Evolutionary conservation across 2,888 invertebrate genomes (phyloP), one percentile per base, ranked within the genome.

Genomic region (Alloplasta piceator): DNA sequence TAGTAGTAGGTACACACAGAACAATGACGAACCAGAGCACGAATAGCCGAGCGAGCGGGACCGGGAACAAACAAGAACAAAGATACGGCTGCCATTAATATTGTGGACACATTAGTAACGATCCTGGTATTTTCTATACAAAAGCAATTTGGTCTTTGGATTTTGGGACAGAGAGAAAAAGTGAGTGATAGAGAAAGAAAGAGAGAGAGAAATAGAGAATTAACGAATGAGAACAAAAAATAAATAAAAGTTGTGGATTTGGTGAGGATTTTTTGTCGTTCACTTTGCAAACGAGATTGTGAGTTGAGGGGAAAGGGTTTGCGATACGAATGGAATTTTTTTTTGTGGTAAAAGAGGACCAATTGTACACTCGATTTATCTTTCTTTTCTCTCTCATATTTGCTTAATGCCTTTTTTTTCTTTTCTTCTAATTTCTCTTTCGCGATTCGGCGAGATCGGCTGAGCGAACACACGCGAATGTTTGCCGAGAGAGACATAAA

Each of bases 21-120:
- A 92, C 92, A 92, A 92, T 92, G 92, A 92, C 92, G 92, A 92
- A 92, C 92, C 92, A 92, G 92, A 92, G 92, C 92, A 92, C 91
- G 89, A 90, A 91, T 91, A 92, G 92, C 92, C 92, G 91, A 92
- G 92, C 91, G 92, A 92, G 92, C 92, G 92, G 92, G 92, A 92
- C 92, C 92, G 92, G 92, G 92, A 92, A 92, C 92, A 92, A 92
- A 92, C 92, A 92, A 92, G 92, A 92, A 92, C 92, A 92, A 92
- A 92, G 92, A 92, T 92, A 92, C 92, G 92, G 89, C 92, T 92
- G 91, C 91, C 91, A 92, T 92, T 92, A 92, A 92, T 92, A 92
- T 90, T 91, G 91, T 91, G 92, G 92, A 91, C 90, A 92, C 91
- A 92, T 92, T 92, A 92, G 91, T 92, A 26, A 88, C 91, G 90